Percentiles rank a stretch among this genome's conserved stretches.
Evolutionary conservation across 2,797 vertebrate genomes (phyloP).

Genomic region (Morelia viridis): DNA sequence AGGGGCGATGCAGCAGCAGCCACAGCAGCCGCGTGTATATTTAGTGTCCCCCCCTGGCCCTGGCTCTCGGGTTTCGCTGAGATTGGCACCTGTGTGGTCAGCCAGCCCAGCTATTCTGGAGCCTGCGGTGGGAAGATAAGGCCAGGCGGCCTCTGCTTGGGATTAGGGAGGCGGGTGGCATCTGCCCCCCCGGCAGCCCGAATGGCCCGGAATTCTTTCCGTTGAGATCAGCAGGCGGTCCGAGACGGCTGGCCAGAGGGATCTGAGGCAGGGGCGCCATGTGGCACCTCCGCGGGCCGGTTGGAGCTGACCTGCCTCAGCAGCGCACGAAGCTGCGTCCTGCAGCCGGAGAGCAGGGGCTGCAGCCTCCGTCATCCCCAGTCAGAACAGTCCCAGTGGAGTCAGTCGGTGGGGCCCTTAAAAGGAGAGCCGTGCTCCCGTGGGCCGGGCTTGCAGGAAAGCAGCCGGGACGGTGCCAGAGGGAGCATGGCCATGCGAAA

Average conservation of each 20-base stretch:
- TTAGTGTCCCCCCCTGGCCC: slow-evolving; percentile 2
- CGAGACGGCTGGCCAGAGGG: no score
- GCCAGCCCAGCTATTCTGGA: slow-evolving; percentile 55
- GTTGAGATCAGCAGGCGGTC: not conserved
- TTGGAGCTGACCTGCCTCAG: not conserved
- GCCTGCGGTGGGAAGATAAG: slow-evolving; percentile 23
- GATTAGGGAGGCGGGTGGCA: slow-evolving; percentile 16
- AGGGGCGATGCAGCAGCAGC: not conserved
- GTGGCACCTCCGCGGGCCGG: not conserved
- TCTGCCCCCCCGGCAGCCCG: not conserved
- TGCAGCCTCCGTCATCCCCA: not conserved
- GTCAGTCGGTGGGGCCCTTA: not conserved
- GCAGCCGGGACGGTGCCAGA: not conserved
- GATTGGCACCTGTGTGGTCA: slow-evolving; percentile 43
- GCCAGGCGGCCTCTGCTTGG: slow-evolving; percentile 17
- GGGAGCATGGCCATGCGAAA: not conserved
- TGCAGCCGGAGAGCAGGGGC: not conserved
- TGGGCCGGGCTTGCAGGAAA: no score
- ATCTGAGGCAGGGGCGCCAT: not conserved
- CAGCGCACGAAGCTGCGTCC: not conserved
- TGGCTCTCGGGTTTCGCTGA: slow-evolving; percentile 26
- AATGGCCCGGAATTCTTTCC: slow-evolving; percentile 11
- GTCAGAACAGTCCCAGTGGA: not conserved
- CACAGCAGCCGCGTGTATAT: slow-evolving; percentile 3
- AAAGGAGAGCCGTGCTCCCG: no score